These are phyloP conservation scores for Neocrepidodera transversa DNA, from an alignment of 2,888 invertebrate genomes.

Conservation along the genomic window DNA sequence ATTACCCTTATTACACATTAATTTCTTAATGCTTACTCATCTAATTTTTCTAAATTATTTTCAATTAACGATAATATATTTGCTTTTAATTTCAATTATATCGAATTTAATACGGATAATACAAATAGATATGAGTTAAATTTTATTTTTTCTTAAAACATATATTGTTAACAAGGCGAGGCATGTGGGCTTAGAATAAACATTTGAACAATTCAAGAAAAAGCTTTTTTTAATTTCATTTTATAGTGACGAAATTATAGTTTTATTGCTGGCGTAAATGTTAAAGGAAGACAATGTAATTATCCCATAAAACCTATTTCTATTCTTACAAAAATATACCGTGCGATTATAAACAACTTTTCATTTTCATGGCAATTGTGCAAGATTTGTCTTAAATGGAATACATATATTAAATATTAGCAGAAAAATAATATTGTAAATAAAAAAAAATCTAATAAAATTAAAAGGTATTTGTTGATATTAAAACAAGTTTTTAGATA, in stretches of 20 bases:
- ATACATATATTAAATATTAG: too few species aligned
- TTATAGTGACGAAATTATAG: constrained; percentile 29
- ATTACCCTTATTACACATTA: too few species aligned
- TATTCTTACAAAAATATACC: constrained; percentile 37
- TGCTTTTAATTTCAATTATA: constrained; percentile 4
- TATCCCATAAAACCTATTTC: constrained; percentile 38
- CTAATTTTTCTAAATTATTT: neutral
- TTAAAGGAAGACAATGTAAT: constrained; percentile 34
- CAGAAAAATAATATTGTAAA: too few species aligned
- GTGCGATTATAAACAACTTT: constrained; percentile 1
- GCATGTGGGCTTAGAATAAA: constrained; percentile 19
- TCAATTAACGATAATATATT: constrained; percentile 1
- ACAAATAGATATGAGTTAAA: neutral
- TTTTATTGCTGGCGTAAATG: constrained; percentile 34
- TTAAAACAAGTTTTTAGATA: too few species aligned
- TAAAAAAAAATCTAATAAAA: too few species aligned
- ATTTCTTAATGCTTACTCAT: too few species aligned
- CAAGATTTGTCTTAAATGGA: too few species aligned
- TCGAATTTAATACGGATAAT: constrained; percentile 7
- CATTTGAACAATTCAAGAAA: constrained; percentile 8
- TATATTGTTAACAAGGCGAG: neutral
- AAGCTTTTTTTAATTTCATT: constrained; percentile 14
- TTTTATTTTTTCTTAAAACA: constrained; percentile 16
- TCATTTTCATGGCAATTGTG: too few species aligned
- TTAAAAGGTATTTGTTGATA: too few species aligned